Evolutionary conservation across 2,113 vertebrate genomes (phyloP), one percentile per base, ranked within the genome.

Genomic region (Tragulus kanchil): DNA sequence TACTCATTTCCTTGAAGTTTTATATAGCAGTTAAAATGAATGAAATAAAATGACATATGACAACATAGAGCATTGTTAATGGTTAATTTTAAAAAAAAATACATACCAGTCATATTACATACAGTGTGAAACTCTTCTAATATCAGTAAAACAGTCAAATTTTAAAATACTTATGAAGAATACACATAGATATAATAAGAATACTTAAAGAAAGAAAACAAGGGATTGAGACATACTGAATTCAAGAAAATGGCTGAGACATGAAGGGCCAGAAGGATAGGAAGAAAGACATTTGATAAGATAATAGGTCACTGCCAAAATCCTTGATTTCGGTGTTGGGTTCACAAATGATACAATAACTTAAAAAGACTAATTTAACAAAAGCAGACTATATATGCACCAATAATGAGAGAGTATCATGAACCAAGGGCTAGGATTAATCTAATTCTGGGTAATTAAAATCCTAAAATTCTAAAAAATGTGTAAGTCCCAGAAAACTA

Each of bases 401-500:
- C 23, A 52, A 56, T 79, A 52, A 67, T 48, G 31, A 92, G 26
- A 82, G 7, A 31, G 14, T 31, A 67, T 58, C 16, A 21, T n/a
- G 48, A 90, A 92, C 81, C 1, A n/a, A 93, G 36, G 10, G 50
- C 58, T 67, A n/a, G 7, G 11, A 71, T 75, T n/a, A 23, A 78
- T 52, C 85, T 69, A 95, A 84, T n/a, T 91, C 42, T 48, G 10
- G 31, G 75, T 28, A 90, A 85, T 52, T 62, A 16, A 96, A 89
- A 90, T 71, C 19, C 23, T 52, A 64, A 8, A 90, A 19, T 28
- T 50, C 67, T 93, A 71, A 71, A 85, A 92, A 81, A 86, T n/a
- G 4, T 64, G 15, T n/a, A 93, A 90, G 85, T 65, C 88, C 25
- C 84, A 42, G 54, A 94, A 96, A 94, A 73, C 65, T 23, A 64